Conservation (phyloP, 2,888 invertebrate genomes). For the Pseudococcus longispinus region DNA sequence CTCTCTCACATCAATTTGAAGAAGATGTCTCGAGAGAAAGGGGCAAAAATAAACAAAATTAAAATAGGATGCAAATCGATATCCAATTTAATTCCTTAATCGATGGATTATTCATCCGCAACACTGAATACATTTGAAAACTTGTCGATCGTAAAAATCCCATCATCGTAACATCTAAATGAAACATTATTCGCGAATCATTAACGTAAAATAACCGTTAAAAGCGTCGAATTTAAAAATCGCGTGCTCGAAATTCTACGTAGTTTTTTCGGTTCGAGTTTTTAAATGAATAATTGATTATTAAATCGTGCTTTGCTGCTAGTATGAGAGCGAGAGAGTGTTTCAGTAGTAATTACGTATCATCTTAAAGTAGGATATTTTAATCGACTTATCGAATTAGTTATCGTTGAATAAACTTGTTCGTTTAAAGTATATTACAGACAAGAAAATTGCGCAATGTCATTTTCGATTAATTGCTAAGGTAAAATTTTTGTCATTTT, state of each 20-base stretch:
- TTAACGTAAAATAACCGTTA: not conserved
- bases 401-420: not conserved
- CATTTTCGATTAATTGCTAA: not conserved
- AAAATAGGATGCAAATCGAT: no score
- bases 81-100: no score
- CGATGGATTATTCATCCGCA: no score
- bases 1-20: no score
- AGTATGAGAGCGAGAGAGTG: not conserved
- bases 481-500: conserved; percentile 26
- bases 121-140: not conserved
- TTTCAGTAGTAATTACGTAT: not conserved
- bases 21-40: no score
- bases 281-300: not conserved
- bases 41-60: no score
- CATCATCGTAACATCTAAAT: not conserved
- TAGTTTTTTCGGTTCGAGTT: not conserved
- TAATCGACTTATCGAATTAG: not conserved
- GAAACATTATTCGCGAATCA: not conserved
- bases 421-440: conserved; percentile 1
- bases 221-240: not conserved
- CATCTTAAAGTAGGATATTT: not conserved
- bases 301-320: not conserved
- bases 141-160: not conserved
- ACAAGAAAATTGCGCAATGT: not conserved
- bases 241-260: not conserved